Evolutionary conservation across 2,888 invertebrate genomes (phyloP).

Genomic region (Melangyna quadrimaculata): DNA sequence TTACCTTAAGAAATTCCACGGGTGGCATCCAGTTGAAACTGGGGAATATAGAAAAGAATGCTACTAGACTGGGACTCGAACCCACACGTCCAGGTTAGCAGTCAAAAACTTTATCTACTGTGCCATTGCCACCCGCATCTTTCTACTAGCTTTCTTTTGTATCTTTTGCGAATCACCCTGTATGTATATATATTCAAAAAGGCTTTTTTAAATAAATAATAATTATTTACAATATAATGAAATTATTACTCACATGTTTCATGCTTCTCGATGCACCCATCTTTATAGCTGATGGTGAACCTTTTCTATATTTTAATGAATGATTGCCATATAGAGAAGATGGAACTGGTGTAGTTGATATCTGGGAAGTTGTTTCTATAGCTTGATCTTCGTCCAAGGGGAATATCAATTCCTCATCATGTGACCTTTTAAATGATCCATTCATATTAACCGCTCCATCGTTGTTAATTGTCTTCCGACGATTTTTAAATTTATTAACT

Average conservation of each 20-base stretch:
- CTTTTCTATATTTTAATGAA: conserved; percentile 82
- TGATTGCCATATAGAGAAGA: conserved; percentile 77
- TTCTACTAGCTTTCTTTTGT: too few species aligned
- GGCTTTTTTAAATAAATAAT: too few species aligned
- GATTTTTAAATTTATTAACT: conserved; percentile 82
- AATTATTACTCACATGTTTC: conserved; percentile 69
- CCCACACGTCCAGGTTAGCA: too few species aligned
- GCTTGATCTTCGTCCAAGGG: conserved; percentile 90
- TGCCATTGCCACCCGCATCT: too few species aligned
- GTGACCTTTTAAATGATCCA: conserved; percentile 50
- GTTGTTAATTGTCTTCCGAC: conserved; percentile 78
- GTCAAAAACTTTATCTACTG: too few species aligned
- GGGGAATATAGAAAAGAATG: too few species aligned
- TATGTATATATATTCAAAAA: too few species aligned
- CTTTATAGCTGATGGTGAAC: conserved; percentile 82
- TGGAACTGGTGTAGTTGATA: conserved; percentile 74
- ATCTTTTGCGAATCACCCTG: too few species aligned
- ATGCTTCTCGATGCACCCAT: conserved; percentile 71
- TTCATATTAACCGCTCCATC: conserved; percentile 56
- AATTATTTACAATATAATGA: too few species aligned
- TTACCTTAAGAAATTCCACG: too few species aligned
- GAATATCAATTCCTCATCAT: conserved; percentile 91
- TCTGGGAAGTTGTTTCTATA: conserved; percentile 76
- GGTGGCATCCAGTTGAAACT: too few species aligned
- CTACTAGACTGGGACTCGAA: too few species aligned